phyloP scores from a whole-genome alignment of 1,140 invertebrate genomes.

The Pararge aegeria region DNA sequence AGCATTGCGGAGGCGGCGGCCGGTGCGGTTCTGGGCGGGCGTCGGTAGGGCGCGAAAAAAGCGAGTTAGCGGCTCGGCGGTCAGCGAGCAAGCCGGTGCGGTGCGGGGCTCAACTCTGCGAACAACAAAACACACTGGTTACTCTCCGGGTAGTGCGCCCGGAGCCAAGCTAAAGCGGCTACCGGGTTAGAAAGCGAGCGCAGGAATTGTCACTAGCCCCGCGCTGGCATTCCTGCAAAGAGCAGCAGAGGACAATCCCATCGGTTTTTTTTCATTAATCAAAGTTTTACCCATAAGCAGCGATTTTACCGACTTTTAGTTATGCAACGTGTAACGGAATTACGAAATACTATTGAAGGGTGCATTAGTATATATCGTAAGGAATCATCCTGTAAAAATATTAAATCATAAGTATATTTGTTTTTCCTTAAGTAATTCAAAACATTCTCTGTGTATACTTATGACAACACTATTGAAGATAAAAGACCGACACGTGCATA shows the following conservation, averaged over 20 bases:
- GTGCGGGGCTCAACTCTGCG: conserved; percentile 78
- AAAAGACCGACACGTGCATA: too few relatives aligned
- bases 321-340: too few relatives aligned
- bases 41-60: conserved; percentile 73
- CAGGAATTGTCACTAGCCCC: conserved; percentile 52
- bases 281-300: too few relatives aligned
- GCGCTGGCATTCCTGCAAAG: conserved; percentile 27
- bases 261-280: too few relatives aligned
- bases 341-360: too few relatives aligned
- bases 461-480: too few relatives aligned
- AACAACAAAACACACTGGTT: conserved; percentile 80
- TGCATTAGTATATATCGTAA: too few relatives aligned
- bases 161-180: conserved; percentile 75
- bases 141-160: conserved; percentile 66
- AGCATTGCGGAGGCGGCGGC: conserved; percentile 66
- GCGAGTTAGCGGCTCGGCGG: conserved; percentile 77
- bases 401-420: too few relatives aligned
- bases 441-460: too few relatives aligned
- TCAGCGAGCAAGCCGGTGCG: conserved; percentile 77
- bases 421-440: too few relatives aligned
- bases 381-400: too few relatives aligned
- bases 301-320: too few relatives aligned
- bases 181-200: conserved; percentile 73
- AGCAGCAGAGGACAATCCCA: background rate
- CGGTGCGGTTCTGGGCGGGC: conserved; percentile 64